A percentile compares a stretch with the other conserved stretches of the same genome.
phyloP scores from a whole-genome alignment of 2,113 vertebrate genomes.

The Sinocyclocheilus grahami region DNA sequence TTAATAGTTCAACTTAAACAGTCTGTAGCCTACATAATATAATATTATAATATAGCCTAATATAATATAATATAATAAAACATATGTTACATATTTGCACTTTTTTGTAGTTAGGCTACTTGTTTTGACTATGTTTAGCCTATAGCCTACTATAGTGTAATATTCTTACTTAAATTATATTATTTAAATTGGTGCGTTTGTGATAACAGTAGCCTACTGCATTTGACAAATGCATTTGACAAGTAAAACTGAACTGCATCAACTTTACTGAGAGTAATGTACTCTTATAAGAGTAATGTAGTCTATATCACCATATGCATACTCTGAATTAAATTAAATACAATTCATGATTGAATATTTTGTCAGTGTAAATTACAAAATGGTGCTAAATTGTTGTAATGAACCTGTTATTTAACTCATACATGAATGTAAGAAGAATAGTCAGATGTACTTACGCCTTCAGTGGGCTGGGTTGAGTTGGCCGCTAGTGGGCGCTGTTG shows the following conservation, averaged over 20 bases:
- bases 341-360: not conserved
- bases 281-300: not conserved
- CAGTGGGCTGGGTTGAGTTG: not conserved
- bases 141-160: not conserved
- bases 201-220: not conserved
- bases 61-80: not conserved
- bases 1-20: not conserved
- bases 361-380: not conserved
- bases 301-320: not conserved
- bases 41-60: not conserved
- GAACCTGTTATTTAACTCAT: not conserved
- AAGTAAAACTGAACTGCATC: not conserved
- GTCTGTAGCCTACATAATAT: not conserved
- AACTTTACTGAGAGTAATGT: not conserved
- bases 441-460: not conserved
- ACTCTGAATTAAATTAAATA: not conserved
- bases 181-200: not conserved
- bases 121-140: not conserved
- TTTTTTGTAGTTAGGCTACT: not conserved
- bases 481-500: constrained; percentile 90
- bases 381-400: not conserved
- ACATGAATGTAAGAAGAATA: not conserved
- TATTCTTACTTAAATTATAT: not conserved
- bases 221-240: not conserved
- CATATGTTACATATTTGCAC: not conserved